phyloP scores from a whole-genome alignment of 2,113 vertebrate genomes.

The Laticauda colubrina region DNA sequence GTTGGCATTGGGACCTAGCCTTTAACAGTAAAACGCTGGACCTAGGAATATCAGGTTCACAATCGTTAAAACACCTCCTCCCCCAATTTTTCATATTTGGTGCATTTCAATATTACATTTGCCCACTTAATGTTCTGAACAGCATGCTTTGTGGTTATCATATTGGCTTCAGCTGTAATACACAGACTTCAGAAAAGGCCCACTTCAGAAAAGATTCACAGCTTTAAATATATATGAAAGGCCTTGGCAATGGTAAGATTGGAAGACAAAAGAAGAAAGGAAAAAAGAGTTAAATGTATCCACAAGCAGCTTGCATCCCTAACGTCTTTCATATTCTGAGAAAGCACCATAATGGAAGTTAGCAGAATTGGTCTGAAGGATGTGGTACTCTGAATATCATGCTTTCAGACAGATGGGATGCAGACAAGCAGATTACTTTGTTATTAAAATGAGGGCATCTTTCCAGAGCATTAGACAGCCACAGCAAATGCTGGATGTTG shows the following conservation, averaged over 20 bases:
- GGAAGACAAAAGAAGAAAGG: neutral
- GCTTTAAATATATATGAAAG: neutral
- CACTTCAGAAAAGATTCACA: neutral
- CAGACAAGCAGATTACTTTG: neutral
- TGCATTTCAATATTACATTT: neutral
- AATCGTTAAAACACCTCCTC: neutral
- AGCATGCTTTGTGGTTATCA: too few relatives aligned
- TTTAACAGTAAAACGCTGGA: neutral
- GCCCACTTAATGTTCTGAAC: neutral
- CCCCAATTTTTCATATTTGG: neutral
- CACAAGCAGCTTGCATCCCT: neutral
- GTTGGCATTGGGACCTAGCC: too few relatives aligned
- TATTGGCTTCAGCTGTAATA: neutral
- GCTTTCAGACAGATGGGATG: neutral
- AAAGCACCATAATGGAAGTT: neutral
- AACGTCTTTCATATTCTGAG: neutral
- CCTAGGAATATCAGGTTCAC: neutral
- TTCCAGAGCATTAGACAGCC: constrained; percentile 5
- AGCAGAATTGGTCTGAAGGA: neutral
- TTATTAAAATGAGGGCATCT: constrained; percentile 19
- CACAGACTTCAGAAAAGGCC: neutral
- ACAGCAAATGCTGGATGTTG: neutral
- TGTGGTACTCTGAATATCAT: neutral
- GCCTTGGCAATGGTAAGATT: neutral
- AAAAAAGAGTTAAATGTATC: neutral